Conservation (phyloP, 2,113 vertebrate genomes). For the Aepyceros melampus region DNA sequence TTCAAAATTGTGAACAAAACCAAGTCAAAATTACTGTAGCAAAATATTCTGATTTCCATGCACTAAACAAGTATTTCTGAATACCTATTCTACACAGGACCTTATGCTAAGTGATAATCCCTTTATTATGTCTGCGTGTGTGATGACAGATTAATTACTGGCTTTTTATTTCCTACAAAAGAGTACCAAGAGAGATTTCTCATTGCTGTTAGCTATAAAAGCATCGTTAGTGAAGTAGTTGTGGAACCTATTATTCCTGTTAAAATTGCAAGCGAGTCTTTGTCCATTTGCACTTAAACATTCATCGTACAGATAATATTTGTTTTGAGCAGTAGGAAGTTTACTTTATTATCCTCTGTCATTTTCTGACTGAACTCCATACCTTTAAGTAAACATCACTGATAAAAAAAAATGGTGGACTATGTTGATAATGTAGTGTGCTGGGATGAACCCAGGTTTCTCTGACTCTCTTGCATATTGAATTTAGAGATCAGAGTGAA, state of each 20-base stretch:
- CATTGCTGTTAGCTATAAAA: neutral
- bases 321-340: neutral
- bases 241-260: neutral
- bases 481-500: slow-evolving; percentile 17
- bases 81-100: neutral
- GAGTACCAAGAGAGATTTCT: neutral
- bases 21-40: neutral
- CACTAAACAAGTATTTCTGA: neutral
- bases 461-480: neutral
- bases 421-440: neutral
- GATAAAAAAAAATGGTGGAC: neutral
- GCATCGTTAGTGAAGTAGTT: neutral
- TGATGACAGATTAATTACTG: neutral
- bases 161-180: slow-evolving; percentile 10
- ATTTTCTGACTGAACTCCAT: neutral
- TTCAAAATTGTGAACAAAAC: neutral
- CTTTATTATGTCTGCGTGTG: neutral
- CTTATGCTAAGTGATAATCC: neutral
- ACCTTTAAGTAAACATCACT: slow-evolving; percentile 29
- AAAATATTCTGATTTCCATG: neutral
- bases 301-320: neutral
- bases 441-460: neutral
- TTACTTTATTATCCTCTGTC: neutral
- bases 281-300: neutral
- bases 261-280: neutral